Evolutionary conservation across 2,113 vertebrate species (phyloP).

Genomic region (Deroptyus accipitrinus): DNA sequence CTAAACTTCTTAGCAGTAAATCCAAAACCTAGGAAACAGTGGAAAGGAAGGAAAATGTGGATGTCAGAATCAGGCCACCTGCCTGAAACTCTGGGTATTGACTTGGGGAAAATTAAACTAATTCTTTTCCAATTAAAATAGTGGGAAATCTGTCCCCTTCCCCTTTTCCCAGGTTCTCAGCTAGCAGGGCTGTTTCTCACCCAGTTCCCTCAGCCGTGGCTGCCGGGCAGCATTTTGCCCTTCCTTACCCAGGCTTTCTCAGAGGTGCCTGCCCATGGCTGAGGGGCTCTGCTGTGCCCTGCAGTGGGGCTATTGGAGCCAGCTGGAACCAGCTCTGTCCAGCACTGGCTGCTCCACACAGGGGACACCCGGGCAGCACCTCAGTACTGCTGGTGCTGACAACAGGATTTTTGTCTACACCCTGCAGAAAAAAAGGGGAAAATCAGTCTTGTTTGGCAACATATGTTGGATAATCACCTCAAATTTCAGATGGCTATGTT

Average conservation of each 20-base stretch:
- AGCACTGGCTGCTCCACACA: rapidly evolving
- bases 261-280: not conserved
- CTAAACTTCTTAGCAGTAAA: not conserved
- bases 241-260: not conserved
- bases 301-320: not conserved
- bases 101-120: not conserved
- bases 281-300: not conserved
- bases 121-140: not conserved
- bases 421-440: not conserved
- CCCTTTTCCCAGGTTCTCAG: not conserved
- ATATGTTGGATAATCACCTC: not conserved
- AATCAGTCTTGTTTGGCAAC: rapidly evolving
- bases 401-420: not conserved
- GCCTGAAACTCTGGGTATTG: not conserved
- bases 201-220: not conserved
- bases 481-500: not conserved
- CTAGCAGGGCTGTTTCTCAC: rapidly evolving
- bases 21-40: not conserved
- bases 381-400: not conserved
- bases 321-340: not conserved
- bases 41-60: not conserved
- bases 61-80: not conserved
- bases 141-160: not conserved
- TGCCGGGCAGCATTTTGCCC: not conserved
- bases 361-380: rapidly evolving